Evolutionary conservation across 1,140 invertebrate species (phyloP).

Genomic region (Formica exsecta): DNA sequence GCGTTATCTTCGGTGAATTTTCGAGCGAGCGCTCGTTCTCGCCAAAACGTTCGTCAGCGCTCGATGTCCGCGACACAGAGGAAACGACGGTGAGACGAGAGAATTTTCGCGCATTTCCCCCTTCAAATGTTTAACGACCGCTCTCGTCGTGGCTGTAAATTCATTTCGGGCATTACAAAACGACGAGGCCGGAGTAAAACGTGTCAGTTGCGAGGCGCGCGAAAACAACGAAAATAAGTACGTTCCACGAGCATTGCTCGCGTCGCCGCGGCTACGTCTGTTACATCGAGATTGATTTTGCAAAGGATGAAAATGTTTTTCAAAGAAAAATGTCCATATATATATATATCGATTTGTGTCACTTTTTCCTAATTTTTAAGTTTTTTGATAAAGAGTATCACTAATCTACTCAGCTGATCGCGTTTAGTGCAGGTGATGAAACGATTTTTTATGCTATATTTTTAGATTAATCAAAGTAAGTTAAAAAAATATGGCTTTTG

Average conservation of each 20-base stretch:
- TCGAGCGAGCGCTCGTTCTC: not conserved
- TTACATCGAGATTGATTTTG: constrained; percentile 54
- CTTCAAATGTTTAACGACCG: constrained; percentile 57
- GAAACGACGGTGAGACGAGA: constrained; percentile 40
- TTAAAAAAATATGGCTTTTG: too few species aligned
- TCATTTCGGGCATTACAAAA: constrained; percentile 63
- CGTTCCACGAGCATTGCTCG: constrained; percentile 38
- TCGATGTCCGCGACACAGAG: constrained; percentile 27
- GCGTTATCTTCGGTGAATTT: constrained; percentile 21
- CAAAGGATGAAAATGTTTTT: constrained; percentile 54
- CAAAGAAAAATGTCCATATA: constrained; percentile 3
- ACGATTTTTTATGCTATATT: too few species aligned
- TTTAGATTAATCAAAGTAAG: too few species aligned
- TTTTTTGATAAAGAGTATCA: too few species aligned
- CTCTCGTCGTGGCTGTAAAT: constrained; percentile 58
- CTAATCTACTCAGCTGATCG: too few species aligned
- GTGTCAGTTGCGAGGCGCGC: constrained; percentile 58
- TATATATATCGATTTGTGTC: too few species aligned
- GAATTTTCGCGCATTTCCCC: constrained; percentile 48
- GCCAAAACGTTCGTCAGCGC: constrained; percentile 45
- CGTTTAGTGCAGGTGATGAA: too few species aligned
- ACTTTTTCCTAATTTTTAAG: too few species aligned
- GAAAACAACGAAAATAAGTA: constrained; percentile 64
- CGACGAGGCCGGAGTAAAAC: constrained; percentile 52
- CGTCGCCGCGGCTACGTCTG: constrained; percentile 31